Evolutionary conservation across 2,113 vertebrate genomes (phyloP), one percentile per base, ranked within the genome.

Genomic region (Polypterus senegalus): DNA sequence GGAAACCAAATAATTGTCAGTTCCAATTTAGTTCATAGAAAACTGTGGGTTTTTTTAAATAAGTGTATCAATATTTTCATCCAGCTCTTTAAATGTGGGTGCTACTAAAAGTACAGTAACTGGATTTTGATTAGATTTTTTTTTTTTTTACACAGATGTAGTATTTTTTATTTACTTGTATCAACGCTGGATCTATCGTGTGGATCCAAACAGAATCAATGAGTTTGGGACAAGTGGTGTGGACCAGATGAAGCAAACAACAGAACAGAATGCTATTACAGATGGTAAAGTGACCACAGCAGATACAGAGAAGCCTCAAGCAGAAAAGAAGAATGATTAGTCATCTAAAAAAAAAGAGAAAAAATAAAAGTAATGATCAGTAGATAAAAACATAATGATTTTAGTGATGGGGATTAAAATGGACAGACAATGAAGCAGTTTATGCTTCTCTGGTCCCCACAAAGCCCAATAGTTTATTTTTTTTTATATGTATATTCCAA

Each of bases 131-230:
- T n/a, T n/a, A n/a, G n/a, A n/a, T 27, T 27, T 62, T 47, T 46
- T 0, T 47, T 11, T 27, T 3, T 4, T 0, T 3, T 27, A 4
- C 1, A 3, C 75, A 97, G 92, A 95, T 27, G 92, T 97, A 9
- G 92, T 97, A 6, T 97, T 97, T 80, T 95, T 95, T 81, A 85
- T 95, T 72, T 95, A 95, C 77, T 85, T 97, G 79, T 95, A 95
- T 70, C 93, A 97, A 71, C 91, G 93, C 69, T 97, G 92, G 91
- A 95, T 95, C 77, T 94, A 93, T 72, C 79, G 92, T 58, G 92
- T 94, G 5, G 93, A 95, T 75, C 92, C 86, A 59, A 92, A 88
- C 9, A 83, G 92, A 4, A 71, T 93, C 67, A 94, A 97, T 0
- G 92, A 97, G 70, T 97, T 91, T 1, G 93, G 93, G 56, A 89